These are phyloP conservation scores for Ceratoteleas bidentatus DNA, from an alignment of 1,140 invertebrate genomes.

Conservation along the genomic window DNA sequence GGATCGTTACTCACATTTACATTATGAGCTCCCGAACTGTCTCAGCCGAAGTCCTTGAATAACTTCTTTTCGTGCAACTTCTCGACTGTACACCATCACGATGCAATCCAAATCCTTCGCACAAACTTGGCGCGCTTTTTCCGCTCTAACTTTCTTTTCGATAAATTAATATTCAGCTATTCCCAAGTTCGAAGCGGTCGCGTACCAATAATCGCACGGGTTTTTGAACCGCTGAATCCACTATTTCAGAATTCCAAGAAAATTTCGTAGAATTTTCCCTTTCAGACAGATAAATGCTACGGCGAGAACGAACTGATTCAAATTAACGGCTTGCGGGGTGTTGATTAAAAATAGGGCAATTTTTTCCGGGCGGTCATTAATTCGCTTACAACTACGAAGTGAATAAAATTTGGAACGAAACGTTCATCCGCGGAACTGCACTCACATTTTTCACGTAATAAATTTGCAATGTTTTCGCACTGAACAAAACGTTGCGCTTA, in stretches of 20 bases:
- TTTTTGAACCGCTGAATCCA: no score
- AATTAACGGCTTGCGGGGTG: no score
- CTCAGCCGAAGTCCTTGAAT: slow-evolving; percentile 15
- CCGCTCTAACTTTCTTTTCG: slow-evolving; percentile 5
- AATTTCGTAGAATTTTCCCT: no score
- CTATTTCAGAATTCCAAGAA: no score
- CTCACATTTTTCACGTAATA: neutral
- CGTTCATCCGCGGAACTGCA: neutral
- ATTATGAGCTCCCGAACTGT: slow-evolving; percentile 28
- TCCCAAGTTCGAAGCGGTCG: neutral
- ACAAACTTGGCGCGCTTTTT: slow-evolving; percentile 15
- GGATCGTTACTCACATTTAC: slow-evolving; percentile 29
- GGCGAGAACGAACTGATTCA: no score
- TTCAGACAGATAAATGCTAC: no score
- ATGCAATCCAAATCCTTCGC: slow-evolving; percentile 18
- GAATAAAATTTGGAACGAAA: slow-evolving; percentile 3
- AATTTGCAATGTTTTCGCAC: slow-evolving; percentile 1
- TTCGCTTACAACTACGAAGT: no score
- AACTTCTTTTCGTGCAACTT: slow-evolving; percentile 24
- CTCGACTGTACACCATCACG: slow-evolving; percentile 16
- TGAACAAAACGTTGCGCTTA: neutral
- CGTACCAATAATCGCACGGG: no score
- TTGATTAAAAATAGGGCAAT: no score
- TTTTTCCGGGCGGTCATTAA: no score
- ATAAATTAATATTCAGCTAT: slow-evolving; percentile 28